Conservation (phyloP, 2,797 vertebrate species). For the Sarcoramphus papa region DNA sequence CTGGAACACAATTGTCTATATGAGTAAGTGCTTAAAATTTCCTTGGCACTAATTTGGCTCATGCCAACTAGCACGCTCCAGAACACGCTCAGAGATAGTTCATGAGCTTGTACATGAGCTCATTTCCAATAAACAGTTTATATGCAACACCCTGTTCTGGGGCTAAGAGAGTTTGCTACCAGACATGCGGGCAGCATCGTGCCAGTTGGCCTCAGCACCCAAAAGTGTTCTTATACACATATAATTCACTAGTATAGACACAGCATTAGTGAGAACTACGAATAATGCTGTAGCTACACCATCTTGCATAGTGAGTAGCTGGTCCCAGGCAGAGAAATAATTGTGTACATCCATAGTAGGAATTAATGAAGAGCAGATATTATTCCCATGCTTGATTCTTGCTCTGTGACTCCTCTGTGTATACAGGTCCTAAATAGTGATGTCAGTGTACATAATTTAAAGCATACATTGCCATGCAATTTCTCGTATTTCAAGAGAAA, state of each 20-base stretch:
- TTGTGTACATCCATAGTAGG: background rate
- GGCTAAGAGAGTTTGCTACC: background rate
- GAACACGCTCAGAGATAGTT: background rate
- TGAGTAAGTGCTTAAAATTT: background rate
- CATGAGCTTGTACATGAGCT: background rate
- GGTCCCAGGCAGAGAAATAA: background rate
- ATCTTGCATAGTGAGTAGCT: background rate
- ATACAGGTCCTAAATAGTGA: background rate
- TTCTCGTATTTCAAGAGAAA: background rate
- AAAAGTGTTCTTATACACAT: background rate
- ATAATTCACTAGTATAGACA: background rate
- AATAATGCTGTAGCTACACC: background rate
- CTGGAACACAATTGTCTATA: background rate
- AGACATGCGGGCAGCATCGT: background rate
- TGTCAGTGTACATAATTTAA: background rate
- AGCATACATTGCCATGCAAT: background rate
- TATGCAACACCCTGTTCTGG: background rate
- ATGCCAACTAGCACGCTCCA: rapidly evolving
- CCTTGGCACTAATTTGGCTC: background rate
- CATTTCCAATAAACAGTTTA: background rate
- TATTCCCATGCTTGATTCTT: background rate
- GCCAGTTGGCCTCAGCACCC: background rate
- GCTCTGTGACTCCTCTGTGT: background rate
- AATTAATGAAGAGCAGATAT: background rate
- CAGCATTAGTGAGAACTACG: background rate